Evolutionary conservation across 2,888 invertebrate species (phyloP), one percentile per base, ranked within the genome.

Genomic region (Metacarcinus magister): DNA sequence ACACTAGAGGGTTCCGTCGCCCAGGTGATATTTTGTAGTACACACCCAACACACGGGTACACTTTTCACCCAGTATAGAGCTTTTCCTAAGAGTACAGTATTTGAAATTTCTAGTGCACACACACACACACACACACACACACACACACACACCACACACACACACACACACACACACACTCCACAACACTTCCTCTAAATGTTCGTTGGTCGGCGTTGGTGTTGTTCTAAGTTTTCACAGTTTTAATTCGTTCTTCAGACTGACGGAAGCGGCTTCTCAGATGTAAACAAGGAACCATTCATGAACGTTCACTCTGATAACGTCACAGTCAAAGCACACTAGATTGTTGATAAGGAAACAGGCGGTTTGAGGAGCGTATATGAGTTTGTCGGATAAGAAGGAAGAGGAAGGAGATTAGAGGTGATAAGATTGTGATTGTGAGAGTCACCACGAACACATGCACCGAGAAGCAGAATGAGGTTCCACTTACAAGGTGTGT

Each of bases 71-170:
- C 67, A 23, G 23, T 67, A n/a, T n/a, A 67, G n/a, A 67, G 19
- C n/a, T n/a, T n/a, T n/a, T n/a, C 67, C 67, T n/a, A n/a, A 67
- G 67, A 67, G 67, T 67, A 67, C 60, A 67, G 60, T 67, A 19
- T 67, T 67, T 16, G 4, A 4, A 23, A 1, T 67, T 13, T 67
- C 19, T 13, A 23, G 13, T 67, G 23, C 60, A 67, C 23, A 67
- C 60, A 67, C 60, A 67, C 60, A 67, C 60, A 67, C 60, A 67
- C 60, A 67, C 60, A 67, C 60, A 67, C 60, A 67, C 60, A 67
- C 60, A 67, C 60, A 67, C 60, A 67, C 60, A 67, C 60, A 67
- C 60, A 67, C 60, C 32, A 82, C 75, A 75, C 75, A 75, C 75
- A 39, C 90, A 39, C 44, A 39, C 90, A 90, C 90, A 43, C 39